phyloP scores from a whole-genome alignment of 2,888 invertebrate genomes.

The Congeria kusceri region DNA sequence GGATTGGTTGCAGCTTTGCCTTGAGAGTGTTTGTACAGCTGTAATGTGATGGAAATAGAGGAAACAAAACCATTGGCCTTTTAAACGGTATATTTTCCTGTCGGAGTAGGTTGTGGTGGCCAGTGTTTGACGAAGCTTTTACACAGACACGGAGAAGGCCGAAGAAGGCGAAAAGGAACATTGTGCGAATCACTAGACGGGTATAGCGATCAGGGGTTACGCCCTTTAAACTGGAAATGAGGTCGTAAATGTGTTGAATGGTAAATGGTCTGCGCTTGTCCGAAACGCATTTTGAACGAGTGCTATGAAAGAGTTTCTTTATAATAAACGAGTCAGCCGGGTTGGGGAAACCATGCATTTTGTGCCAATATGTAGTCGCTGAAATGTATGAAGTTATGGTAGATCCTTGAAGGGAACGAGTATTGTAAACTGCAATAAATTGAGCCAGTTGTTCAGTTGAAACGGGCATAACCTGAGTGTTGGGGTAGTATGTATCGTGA shows the following conservation, averaged over 20 bases:
- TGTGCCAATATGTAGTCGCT: background rate
- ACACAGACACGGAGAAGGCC: background rate
- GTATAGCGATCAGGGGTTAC: background rate
- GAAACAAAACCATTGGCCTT: background rate
- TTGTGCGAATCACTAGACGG: background rate
- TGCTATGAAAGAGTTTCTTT: conserved; percentile 5
- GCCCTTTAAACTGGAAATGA: background rate
- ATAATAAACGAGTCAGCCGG: background rate
- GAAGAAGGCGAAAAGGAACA: conserved; percentile 15
- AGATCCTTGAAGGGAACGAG: background rate
- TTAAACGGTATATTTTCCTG: background rate
- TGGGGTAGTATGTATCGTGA: conserved; percentile 1
- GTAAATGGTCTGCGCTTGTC: conserved; percentile 11
- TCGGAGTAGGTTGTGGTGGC: background rate
- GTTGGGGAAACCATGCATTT: background rate
- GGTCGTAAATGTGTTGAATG: background rate
- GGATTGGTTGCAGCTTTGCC: background rate
- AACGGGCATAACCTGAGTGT: conserved; percentile 1
- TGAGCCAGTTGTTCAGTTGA: background rate
- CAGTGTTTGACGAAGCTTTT: background rate
- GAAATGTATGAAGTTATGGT: conserved; percentile 8
- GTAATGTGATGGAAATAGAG: background rate
- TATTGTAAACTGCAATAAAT: background rate
- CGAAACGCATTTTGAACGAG: background rate
- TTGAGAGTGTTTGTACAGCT: conserved; percentile 9